Conservation (phyloP, 2,888 invertebrate species). For the Stenotaenia linearis region DNA sequence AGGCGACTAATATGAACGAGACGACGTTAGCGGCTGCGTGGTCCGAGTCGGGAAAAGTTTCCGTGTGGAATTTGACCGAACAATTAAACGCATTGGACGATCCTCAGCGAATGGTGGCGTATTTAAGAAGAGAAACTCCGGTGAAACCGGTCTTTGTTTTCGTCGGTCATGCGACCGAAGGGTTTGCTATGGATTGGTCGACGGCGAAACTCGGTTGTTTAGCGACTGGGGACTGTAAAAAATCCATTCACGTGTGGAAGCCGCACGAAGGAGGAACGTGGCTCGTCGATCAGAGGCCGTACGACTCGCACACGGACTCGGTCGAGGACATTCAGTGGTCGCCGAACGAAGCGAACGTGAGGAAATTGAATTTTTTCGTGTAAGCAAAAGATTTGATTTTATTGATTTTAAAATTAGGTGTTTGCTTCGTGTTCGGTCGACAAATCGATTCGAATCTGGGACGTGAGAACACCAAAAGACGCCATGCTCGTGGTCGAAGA, state of each 20-base stretch:
- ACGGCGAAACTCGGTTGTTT: conserved; percentile 66
- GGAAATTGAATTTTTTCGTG: no score
- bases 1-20: conserved; percentile 56
- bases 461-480: conserved; percentile 79
- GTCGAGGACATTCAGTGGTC: conserved; percentile 99
- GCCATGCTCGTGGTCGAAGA: conserved; percentile 81
- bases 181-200: conserved; percentile 94
- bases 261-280: conserved; percentile 69
- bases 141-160: conserved; percentile 72
- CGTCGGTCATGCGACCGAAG: conserved; percentile 86
- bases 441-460: conserved; percentile 82
- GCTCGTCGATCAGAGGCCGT: conserved; percentile 84
- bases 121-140: conserved; percentile 40
- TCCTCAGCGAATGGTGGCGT: conserved; percentile 38
- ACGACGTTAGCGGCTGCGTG: conserved; percentile 79
- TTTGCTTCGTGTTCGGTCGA: conserved; percentile 54
- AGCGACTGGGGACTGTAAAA: conserved; percentile 88
- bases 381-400: no score
- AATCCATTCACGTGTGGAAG: conserved; percentile 90
- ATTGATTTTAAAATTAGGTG: no score
- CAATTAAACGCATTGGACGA: conserved; percentile 76
- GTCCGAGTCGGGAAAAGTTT: conserved; percentile 91
- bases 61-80: conserved; percentile 81
- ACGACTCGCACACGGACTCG: conserved; percentile 79
- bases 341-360: conserved; percentile 78